Evolutionary conservation across 2,797 vertebrate species (phyloP), one percentile per base, ranked within the genome.

Genomic region (Peromyscus melanophrys): DNA sequence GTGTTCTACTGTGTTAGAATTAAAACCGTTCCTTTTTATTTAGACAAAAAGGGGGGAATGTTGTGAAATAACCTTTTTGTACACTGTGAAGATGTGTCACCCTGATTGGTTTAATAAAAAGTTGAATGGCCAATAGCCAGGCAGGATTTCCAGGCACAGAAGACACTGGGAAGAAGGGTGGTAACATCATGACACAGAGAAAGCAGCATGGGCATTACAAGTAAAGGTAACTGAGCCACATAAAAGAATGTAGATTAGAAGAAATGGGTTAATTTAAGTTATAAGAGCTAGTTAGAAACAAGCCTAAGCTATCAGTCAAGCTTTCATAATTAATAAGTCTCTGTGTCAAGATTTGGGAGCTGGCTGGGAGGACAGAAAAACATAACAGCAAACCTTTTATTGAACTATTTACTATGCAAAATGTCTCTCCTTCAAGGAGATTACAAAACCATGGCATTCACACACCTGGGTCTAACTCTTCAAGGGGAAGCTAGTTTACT

Each of bases 371-470:
- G 37, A 75, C 37, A 75, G 10, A 73, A 37, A 43, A 43, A 75
- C 23, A 25, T 2, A 75, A 75, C 37, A 75, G 73, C 23, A 76
- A 90, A 97, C 31, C 69, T 73, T 97, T 97, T 97, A 93, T 83
- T 97, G 69, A 97, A 94, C 57, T 89, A 90, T 91, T 96, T 76
- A 88, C 31, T 85, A 92, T 81, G 95, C 96, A 89, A 89, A 78
- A 80, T 25, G 49, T 34, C 75, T 49, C 57, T 87, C 17, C 83
- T 49, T 89, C 84, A 21, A 80, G 94, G 43, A 89, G 57, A 49
- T 29, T n/a, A 92, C 34, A 94, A 95, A 94, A 91, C 90, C 61
- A 89, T 0, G 88, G n/a, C 75, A 94, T 94, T 94, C 37, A 87
- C 52, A 92, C 95, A 83, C 81, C 84, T 95, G 89, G 89, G n/a